Percentiles rank a stretch among this genome's conserved stretches.
These are phyloP conservation scores for Xyrichtys novacula DNA, from an alignment of 2,797 vertebrate genomes.

Conservation along the genomic window DNA sequence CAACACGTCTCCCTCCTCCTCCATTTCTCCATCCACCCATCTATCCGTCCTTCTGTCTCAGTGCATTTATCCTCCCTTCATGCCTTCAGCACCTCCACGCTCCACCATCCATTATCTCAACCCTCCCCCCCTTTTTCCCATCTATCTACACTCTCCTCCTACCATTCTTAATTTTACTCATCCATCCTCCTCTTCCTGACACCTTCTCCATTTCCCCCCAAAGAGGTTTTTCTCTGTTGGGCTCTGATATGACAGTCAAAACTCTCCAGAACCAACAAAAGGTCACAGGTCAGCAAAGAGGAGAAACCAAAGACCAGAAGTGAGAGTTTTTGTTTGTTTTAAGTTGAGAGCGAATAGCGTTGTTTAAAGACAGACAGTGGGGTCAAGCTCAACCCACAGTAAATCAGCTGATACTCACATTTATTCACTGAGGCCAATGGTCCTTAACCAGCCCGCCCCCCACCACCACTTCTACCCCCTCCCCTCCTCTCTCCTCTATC, in stretches of 20 bases:
- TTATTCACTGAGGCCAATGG: too few relatives aligned
- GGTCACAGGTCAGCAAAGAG: not conserved
- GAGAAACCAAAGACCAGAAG: too few relatives aligned
- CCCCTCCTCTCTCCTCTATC: too few relatives aligned
- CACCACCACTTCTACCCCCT: too few relatives aligned
- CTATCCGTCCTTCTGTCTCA: slow-evolving; percentile 65
- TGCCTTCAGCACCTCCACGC: slow-evolving; percentile 54
- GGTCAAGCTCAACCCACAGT: too few relatives aligned
- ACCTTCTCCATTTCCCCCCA: slow-evolving; percentile 20
- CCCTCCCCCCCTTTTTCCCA: slow-evolving; percentile 49
- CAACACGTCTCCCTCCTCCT: slow-evolving; percentile 53
- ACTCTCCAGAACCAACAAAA: not conserved
- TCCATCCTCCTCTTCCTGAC: slow-evolving; percentile 51
- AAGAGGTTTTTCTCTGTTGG: slow-evolving; percentile 46
- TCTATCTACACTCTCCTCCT: slow-evolving; percentile 41
- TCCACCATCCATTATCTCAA: slow-evolving; percentile 61
- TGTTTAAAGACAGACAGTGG: too few relatives aligned
- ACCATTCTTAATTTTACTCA: slow-evolving; percentile 51
- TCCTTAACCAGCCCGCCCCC: too few relatives aligned
- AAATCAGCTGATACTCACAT: too few relatives aligned
- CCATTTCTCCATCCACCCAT: slow-evolving; percentile 61
- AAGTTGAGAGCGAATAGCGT: too few relatives aligned
- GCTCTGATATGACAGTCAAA: slow-evolving; percentile 22
- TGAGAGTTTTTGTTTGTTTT: too few relatives aligned
- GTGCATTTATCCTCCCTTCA: slow-evolving; percentile 45